Conservation (phyloP, 2,113 vertebrate species). For the Trachemys scripta region DNA sequence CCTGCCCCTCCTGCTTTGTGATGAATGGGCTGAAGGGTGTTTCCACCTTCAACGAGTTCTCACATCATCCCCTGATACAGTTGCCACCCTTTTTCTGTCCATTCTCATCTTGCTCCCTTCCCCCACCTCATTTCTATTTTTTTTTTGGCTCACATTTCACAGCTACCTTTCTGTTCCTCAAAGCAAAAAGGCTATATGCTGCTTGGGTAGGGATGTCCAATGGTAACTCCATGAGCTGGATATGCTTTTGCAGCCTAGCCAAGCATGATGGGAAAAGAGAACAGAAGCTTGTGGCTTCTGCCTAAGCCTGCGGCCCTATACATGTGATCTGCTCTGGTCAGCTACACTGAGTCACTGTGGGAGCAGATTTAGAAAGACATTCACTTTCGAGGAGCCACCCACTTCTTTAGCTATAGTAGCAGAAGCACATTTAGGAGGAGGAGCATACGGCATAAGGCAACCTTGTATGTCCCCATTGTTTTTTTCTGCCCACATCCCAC, state of each 20-base stretch:
- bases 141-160: not conserved
- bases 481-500: not conserved
- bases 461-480: not conserved
- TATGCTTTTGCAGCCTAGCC: not conserved
- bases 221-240: not conserved
- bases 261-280: fast-evolving
- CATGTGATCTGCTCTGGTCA: not conserved
- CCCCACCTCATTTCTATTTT: not conserved
- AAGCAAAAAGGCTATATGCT: not conserved
- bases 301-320: not conserved
- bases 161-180: not conserved
- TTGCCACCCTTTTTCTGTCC: not conserved
- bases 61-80: not conserved
- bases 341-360: not conserved
- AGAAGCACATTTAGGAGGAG: not conserved
- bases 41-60: not conserved
- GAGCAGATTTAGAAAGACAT: not conserved
- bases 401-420: not conserved
- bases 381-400: not conserved
- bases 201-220: not conserved
- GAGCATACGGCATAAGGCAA: not conserved
- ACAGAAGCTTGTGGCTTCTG: not conserved
- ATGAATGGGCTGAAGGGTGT: not conserved
- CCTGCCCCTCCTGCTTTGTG: not conserved
- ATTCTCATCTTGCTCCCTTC: not conserved